Conservation (phyloP, 2,888 invertebrate genomes). For the Petrolisthes manimaculis region DNA sequence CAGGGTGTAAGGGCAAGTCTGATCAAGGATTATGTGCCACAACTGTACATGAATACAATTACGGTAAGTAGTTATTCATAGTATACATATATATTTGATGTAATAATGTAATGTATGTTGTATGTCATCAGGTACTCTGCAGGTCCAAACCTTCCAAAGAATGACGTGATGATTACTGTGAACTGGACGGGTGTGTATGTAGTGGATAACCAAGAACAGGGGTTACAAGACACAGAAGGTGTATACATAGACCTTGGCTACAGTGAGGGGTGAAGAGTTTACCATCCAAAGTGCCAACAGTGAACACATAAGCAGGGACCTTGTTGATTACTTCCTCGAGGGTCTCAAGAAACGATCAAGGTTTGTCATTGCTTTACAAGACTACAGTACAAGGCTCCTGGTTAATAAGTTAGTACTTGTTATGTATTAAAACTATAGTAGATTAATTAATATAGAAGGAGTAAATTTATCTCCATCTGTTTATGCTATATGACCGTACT, state of each 20-base stretch:
- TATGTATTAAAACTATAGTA: too few relatives aligned
- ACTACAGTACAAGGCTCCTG: constrained; percentile 91
- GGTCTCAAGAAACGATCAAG: constrained; percentile 94
- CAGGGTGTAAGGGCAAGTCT: too few relatives aligned
- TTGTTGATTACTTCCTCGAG: constrained; percentile 96
- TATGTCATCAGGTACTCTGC: constrained; percentile 53
- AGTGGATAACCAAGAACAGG: constrained; percentile 98
- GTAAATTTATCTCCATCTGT: too few relatives aligned
- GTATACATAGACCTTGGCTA: constrained; percentile 95
- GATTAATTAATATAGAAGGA: too few relatives aligned
- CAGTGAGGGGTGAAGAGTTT: constrained; percentile 97
- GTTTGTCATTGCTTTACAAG: constrained; percentile 94
- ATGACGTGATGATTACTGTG: constrained; percentile 99
- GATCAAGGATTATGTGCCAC: too few relatives aligned
- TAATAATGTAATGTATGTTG: too few relatives aligned
- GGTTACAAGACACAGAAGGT: constrained; percentile 77
- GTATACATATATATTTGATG: too few relatives aligned
- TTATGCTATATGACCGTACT: too few relatives aligned
- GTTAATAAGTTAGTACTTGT: constrained; percentile 67
- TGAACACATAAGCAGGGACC: constrained; percentile 95
- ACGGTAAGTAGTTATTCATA: too few relatives aligned
- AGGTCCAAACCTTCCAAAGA: constrained; percentile 99
- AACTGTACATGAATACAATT: too few relatives aligned
- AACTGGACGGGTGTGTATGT: constrained; percentile 99
- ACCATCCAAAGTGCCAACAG: constrained; percentile 99